phyloP scores from a whole-genome alignment of 2,888 invertebrate genomes.

The Candidula unifasciata region DNA sequence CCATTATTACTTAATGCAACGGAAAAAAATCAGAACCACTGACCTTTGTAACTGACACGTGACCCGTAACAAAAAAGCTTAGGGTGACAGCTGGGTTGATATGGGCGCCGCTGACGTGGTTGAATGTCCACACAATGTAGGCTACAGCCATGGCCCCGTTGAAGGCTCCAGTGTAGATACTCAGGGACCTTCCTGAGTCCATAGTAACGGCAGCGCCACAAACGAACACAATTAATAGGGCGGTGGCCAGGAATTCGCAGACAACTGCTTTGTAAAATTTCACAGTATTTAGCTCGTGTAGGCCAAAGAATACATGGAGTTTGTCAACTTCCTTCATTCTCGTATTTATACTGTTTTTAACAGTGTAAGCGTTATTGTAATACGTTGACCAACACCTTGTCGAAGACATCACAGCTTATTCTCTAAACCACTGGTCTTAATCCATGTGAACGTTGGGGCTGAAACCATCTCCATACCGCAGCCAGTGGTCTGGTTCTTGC shows the following conservation, averaged over 20 bases:
- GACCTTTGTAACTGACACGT: constrained; percentile 87
- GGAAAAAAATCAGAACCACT: no score
- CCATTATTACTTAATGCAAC: no score
- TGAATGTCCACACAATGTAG: constrained; percentile 88
- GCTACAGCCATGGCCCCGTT: constrained; percentile 93
- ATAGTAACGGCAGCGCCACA: constrained; percentile 83
- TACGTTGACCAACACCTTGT: no score
- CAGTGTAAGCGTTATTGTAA: no score
- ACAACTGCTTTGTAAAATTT: constrained; percentile 38
- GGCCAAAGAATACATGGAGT: constrained; percentile 2
- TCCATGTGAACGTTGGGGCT: no score
- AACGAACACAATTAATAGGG: constrained; percentile 86
- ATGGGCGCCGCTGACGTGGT: constrained; percentile 93
- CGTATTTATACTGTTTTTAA: no score
- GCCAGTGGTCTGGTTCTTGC: no score
- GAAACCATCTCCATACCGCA: no score
- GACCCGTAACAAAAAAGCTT: constrained; percentile 89
- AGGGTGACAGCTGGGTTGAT: constrained; percentile 94
- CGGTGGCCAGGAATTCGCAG: constrained; percentile 27
- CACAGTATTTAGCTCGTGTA: constrained; percentile 24
- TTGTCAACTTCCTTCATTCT: background rate
- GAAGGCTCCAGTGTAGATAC: constrained; percentile 86
- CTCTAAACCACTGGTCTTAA: no score
- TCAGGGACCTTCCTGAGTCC: constrained; percentile 48
- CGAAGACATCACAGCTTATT: no score